These are phyloP conservation scores for Reticulitermes speratus DNA, from an alignment of 1,140 invertebrate species.

Conservation along the genomic window DNA sequence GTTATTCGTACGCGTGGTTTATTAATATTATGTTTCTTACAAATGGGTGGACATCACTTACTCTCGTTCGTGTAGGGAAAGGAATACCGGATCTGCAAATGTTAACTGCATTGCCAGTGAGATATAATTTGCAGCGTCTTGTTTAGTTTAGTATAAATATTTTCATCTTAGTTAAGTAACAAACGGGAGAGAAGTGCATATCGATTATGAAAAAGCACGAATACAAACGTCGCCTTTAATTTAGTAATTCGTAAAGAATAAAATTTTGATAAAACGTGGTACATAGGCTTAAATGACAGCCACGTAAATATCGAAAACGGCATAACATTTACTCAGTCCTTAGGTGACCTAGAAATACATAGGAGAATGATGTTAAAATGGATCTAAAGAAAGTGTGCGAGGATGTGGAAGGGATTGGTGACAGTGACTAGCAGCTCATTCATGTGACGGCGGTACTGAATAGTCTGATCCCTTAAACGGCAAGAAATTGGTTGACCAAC, in stretches of 20 bases:
- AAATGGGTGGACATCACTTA: neutral
- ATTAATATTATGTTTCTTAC: neutral
- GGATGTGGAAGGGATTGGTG: no score
- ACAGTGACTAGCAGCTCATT: no score
- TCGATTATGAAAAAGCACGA: neutral
- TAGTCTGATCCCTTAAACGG: no score
- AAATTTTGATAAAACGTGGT: neutral
- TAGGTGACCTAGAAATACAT: no score
- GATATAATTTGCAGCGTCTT: neutral
- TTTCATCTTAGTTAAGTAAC: neutral
- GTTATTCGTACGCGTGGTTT: neutral
- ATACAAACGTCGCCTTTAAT: neutral
- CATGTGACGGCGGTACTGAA: no score
- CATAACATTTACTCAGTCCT: no score
- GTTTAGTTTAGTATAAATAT: neutral
- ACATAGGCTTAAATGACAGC: no score
- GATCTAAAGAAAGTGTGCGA: no score
- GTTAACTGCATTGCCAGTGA: neutral
- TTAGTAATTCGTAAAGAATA: neutral
- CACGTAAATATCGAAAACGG: no score
- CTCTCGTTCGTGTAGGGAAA: neutral
- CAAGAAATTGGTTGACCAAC: no score
- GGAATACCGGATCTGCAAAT: neutral
- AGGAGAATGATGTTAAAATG: no score
- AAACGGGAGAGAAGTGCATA: no score